Conservation (phyloP, 2,113 vertebrate species). For the Ginglymostoma cirratum region DNA sequence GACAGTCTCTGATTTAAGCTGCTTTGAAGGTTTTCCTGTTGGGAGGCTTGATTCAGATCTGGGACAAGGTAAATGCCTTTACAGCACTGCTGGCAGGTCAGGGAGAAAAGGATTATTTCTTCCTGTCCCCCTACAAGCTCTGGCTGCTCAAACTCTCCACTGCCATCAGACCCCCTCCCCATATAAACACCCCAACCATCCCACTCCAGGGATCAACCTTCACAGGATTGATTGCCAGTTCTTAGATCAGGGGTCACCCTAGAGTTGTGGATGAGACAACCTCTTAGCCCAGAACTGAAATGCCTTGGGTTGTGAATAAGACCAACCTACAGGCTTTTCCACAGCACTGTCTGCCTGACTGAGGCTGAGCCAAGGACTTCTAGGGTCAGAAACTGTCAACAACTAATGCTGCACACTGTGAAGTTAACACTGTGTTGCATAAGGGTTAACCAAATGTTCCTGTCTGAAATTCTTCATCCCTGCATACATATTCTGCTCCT, state of each 20-base stretch:
- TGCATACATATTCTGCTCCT: not conserved
- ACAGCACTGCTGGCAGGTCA: not conserved
- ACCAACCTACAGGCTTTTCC: not conserved
- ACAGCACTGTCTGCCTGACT: not conserved
- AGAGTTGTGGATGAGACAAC: not conserved
- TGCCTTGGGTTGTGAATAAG: not conserved
- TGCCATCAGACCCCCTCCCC: not conserved
- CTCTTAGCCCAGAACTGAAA: not conserved
- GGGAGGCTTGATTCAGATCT: not conserved
- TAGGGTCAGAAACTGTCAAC: not conserved
- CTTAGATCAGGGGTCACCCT: not conserved
- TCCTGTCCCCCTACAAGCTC: not conserved
- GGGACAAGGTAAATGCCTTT: not conserved
- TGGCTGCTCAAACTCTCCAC: not conserved
- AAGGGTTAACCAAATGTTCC: not conserved
- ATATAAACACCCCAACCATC: not conserved
- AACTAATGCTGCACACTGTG: not conserved
- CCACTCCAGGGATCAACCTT: not conserved
- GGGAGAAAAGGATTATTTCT: not conserved
- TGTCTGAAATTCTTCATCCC: not conserved
- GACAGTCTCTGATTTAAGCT: not conserved
- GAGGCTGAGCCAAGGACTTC: not conserved
- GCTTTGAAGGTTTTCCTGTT: not conserved
- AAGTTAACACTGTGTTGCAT: not conserved
- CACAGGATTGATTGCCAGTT: not conserved